Evolutionary conservation across 2,888 invertebrate genomes (phyloP).

Genomic region (Eupelmus urozonus): DNA sequence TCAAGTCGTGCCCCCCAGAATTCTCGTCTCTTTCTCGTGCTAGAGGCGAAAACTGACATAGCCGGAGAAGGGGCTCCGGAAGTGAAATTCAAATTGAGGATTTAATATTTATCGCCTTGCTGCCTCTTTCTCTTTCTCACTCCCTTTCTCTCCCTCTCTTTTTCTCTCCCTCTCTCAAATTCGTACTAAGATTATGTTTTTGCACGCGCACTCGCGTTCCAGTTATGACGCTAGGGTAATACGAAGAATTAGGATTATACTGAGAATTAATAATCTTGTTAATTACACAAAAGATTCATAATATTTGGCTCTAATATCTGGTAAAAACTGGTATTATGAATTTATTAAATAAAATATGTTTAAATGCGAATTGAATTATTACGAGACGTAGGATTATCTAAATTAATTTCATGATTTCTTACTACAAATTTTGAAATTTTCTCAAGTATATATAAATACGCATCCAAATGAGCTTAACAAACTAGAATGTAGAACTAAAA

Average conservation of each 20-base stretch:
- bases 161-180: conserved; percentile 30
- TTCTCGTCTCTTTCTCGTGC: conserved; percentile 53
- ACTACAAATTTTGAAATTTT: too few relatives aligned
- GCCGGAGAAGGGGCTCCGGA: conserved; percentile 59
- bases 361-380: too few relatives aligned
- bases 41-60: conserved; percentile 49
- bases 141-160: conserved; percentile 5
- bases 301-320: too few relatives aligned
- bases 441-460: too few relatives aligned
- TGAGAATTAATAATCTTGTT: conserved; percentile 52
- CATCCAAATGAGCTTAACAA: too few relatives aligned
- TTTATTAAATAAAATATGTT: too few relatives aligned
- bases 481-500: too few relatives aligned
- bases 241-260: conserved; percentile 53
- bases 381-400: too few relatives aligned
- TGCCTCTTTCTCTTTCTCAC: conserved; percentile 25
- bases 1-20: conserved; percentile 46
- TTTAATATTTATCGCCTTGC: conserved; percentile 70
- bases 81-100: conserved; percentile 71
- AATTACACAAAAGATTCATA: conserved; percentile 11
- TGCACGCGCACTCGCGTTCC: conserved; percentile 17
- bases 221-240: conserved; percentile 28
- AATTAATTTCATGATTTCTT: too few relatives aligned
- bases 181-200: conserved; percentile 54
- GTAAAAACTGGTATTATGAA: too few relatives aligned